Conservation (phyloP, 2,888 invertebrate species). For the Microdon myrmicae region DNA sequence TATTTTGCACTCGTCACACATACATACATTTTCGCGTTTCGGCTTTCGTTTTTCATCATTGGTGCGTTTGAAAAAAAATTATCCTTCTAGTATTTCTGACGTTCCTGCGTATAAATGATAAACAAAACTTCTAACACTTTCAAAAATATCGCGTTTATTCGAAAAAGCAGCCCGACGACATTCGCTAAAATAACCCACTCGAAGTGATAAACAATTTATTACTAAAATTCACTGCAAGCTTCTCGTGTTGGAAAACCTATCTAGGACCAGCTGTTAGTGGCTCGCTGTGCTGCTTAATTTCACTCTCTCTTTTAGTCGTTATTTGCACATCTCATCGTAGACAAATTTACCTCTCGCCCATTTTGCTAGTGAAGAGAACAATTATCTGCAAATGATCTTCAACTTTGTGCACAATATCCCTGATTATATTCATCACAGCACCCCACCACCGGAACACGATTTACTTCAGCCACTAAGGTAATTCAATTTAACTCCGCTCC, state of each 20-base stretch:
- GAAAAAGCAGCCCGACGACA: slow-evolving; percentile 16
- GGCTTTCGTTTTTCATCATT: slow-evolving; percentile 42
- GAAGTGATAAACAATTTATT: slow-evolving; percentile 50
- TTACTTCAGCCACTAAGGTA: too few species aligned
- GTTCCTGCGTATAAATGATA: neutral
- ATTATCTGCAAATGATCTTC: slow-evolving; percentile 20
- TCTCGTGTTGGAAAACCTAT: slow-evolving; percentile 42
- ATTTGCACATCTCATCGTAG: slow-evolving; percentile 25
- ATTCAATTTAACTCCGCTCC: too few species aligned
- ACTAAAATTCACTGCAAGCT: slow-evolving; percentile 48
- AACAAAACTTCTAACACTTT: slow-evolving; percentile 14
- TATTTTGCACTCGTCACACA: too few species aligned
- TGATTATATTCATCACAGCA: too few species aligned
- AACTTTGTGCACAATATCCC: slow-evolving; percentile 24
- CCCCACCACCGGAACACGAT: too few species aligned
- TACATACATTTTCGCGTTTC: slow-evolving; percentile 46
- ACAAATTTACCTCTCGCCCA: slow-evolving; percentile 28
- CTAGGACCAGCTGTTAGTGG: slow-evolving; percentile 36
- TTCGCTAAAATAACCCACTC: slow-evolving; percentile 47
- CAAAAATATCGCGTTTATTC: slow-evolving; percentile 22
- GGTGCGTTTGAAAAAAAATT: slow-evolving; percentile 4
- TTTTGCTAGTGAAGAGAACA: slow-evolving; percentile 19
- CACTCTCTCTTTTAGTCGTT: slow-evolving; percentile 16
- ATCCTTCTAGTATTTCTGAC: slow-evolving; percentile 1
- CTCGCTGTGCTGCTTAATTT: slow-evolving; percentile 13